These are phyloP conservation scores for Trichogramma dendrolimi DNA, from an alignment of 2,888 invertebrate species.

Conservation along the genomic window DNA sequence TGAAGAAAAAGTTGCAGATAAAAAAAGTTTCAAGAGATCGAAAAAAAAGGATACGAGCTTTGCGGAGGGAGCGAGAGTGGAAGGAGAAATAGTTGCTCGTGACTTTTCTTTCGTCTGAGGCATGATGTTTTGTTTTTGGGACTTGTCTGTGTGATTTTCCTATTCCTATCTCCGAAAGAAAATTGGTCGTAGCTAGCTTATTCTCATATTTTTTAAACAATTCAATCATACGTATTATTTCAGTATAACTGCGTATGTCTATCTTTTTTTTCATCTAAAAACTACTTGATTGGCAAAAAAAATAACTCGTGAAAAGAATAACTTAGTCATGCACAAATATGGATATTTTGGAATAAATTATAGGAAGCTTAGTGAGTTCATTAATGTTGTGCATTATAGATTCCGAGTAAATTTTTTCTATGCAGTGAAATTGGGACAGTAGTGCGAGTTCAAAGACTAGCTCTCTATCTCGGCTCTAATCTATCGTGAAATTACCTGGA, in stretches of 20 bases:
- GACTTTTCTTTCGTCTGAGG: conserved; percentile 12
- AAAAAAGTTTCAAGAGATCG: conserved; percentile 27
- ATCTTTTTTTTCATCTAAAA: too few species aligned
- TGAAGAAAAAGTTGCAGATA: conserved; percentile 9
- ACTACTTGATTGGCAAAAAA: too few species aligned
- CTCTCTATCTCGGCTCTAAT: conserved; percentile 24
- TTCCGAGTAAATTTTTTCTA: too few species aligned
- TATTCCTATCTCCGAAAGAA: neutral
- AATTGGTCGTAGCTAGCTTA: too few species aligned
- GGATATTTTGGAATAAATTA: too few species aligned
- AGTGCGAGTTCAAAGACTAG: neutral
- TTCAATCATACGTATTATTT: too few species aligned
- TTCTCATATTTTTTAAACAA: too few species aligned
- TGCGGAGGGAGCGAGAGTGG: conserved; percentile 4
- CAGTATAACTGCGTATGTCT: too few species aligned
- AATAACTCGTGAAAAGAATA: too few species aligned
- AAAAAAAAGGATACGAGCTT: conserved; percentile 20
- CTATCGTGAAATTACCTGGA: conserved; percentile 34
- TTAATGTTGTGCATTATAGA: too few species aligned
- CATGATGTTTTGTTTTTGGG: conserved; percentile 7
- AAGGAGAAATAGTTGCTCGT: conserved; percentile 14
- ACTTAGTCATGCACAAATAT: too few species aligned
- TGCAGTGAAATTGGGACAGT: conserved; percentile 18
- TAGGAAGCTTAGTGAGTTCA: too few species aligned
- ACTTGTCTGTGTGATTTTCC: conserved; percentile 17